A percentile compares a stretch with the other conserved stretches of the same genome.
Conservation (phyloP, 2,888 invertebrate species). For the Nineta flava region DNA sequence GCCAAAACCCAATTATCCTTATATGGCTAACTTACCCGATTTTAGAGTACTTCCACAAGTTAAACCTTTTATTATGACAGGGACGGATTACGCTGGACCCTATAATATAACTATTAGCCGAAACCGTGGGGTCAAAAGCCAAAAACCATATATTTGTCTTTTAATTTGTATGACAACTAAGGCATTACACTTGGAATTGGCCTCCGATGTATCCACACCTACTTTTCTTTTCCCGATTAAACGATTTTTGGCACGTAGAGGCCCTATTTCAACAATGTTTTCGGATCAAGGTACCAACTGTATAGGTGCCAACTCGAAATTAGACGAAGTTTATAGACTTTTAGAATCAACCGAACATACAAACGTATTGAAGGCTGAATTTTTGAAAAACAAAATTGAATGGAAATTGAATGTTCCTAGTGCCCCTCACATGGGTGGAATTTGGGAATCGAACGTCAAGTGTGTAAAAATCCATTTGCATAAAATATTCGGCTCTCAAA, state of each 20-base stretch:
- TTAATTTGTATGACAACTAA: constrained; percentile 16
- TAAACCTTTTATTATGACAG: neutral
- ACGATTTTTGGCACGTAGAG: constrained; percentile 15
- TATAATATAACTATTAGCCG: neutral
- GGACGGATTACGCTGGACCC: neutral
- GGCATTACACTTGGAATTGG: constrained; percentile 15
- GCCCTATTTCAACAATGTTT: constrained; percentile 11
- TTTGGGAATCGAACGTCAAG: neutral
- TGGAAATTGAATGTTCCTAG: constrained; percentile 7
- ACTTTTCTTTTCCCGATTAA: constrained; percentile 13
- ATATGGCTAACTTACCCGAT: neutral
- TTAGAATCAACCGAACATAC: neutral
- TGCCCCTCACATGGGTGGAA: neutral
- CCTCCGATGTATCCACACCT: constrained; percentile 11
- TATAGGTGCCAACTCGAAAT: constrained; percentile 12
- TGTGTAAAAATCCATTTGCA: neutral
- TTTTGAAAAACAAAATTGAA: constrained; percentile 4
- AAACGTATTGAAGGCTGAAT: constrained; percentile 4
- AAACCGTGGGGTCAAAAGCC: constrained; percentile 7
- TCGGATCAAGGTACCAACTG: constrained; percentile 18
- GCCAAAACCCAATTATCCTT: neutral
- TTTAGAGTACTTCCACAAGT: neutral
- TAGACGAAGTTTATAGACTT: constrained; percentile 1
- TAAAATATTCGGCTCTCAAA: neutral
- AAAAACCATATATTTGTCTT: constrained; percentile 14